phyloP scores from a whole-genome alignment of 2,113 vertebrate species.

The Peucedramus taeniatus region DNA sequence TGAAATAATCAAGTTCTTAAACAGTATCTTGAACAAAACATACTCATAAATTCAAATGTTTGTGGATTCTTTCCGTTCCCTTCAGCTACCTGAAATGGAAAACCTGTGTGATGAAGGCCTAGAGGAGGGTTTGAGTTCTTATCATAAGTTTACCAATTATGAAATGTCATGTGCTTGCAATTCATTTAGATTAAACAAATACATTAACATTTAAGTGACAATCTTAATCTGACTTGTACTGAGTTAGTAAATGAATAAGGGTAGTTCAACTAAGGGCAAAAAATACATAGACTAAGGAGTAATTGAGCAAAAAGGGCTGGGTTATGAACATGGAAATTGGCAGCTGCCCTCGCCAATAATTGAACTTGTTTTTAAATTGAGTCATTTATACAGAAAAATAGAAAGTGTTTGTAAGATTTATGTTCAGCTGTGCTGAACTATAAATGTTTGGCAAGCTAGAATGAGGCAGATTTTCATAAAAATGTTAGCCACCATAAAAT shows the following conservation, averaged over 20 bases:
- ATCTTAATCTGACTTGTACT: neutral
- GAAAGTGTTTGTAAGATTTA: too few relatives aligned
- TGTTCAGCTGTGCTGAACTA: neutral
- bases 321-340: neutral
- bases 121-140: neutral
- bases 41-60: neutral
- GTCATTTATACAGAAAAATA: neutral
- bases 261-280: neutral
- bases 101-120: neutral
- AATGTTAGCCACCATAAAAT: neutral
- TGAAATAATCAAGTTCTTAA: neutral
- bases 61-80: neutral
- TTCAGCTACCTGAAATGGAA: neutral
- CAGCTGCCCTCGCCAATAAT: neutral
- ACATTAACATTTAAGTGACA: neutral
- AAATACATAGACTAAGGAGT: neutral
- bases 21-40: neutral
- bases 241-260: neutral
- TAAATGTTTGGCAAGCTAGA: neutral
- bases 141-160: neutral
- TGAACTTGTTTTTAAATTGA: neutral
- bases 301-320: neutral
- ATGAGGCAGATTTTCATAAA: neutral
- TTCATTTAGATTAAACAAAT: neutral
- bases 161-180: neutral